phyloP scores from a whole-genome alignment of 2,888 invertebrate genomes.

The Orthonychiurus folsomi region DNA sequence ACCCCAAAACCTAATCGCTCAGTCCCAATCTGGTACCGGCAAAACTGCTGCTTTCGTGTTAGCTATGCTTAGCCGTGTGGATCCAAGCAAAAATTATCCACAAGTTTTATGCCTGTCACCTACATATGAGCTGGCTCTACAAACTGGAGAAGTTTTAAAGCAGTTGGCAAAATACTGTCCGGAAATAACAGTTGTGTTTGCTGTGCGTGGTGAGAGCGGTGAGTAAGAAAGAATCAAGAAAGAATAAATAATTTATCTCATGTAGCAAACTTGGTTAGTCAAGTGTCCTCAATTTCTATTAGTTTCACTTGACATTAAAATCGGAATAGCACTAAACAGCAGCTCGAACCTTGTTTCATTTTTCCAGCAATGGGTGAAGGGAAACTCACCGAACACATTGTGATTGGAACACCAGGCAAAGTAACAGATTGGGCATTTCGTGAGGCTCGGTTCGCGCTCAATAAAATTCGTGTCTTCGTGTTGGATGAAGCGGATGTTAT shows the following conservation, averaged over 20 bases:
- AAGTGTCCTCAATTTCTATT: no score
- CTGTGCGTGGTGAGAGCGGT: slow-evolving; percentile 76
- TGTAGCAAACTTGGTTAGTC: no score
- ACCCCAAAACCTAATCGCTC: slow-evolving; percentile 97
- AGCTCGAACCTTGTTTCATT: no score
- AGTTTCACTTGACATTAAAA: no score
- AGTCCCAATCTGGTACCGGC: slow-evolving; percentile 97
- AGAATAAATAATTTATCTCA: no score
- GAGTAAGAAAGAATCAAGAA: slow-evolving; percentile 39
- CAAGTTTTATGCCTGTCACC: slow-evolving; percentile 92
- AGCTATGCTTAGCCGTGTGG: slow-evolving; percentile 90
- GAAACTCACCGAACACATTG: slow-evolving; percentile 75
- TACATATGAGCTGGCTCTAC: slow-evolving; percentile 94
- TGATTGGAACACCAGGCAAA: slow-evolving; percentile 97
- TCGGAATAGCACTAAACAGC: no score
- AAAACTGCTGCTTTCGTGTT: slow-evolving; percentile 98
- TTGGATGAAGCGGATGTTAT: slow-evolving; percentile 99
- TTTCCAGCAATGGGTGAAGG: slow-evolving; percentile 47
- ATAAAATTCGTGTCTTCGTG: slow-evolving; percentile 85
- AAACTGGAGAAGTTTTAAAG: slow-evolving; percentile 94
- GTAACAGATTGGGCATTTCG: slow-evolving; percentile 88
- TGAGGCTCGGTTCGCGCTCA: slow-evolving; percentile 73
- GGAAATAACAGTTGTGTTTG: slow-evolving; percentile 80
- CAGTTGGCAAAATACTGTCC: slow-evolving; percentile 90
- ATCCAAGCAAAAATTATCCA: slow-evolving; percentile 66